Evolutionary conservation across 2,113 vertebrate species (phyloP).

Genomic region (Anthoscopus minutus): DNA sequence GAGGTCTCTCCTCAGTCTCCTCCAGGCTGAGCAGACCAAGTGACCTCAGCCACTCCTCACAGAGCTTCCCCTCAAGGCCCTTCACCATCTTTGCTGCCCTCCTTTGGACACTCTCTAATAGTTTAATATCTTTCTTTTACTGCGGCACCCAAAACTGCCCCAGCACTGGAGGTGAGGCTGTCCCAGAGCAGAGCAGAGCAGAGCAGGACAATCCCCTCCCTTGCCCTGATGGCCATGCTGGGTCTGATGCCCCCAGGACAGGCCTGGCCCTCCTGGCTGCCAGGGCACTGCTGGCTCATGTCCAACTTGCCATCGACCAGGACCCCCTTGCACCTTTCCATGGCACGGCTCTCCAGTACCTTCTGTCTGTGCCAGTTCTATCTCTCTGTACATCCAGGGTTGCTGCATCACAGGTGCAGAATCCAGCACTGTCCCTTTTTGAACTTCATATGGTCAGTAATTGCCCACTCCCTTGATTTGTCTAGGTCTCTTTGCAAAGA

Average conservation of each 20-base stretch:
- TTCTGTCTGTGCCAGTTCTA: background rate
- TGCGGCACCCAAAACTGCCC: background rate
- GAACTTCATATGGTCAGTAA: background rate
- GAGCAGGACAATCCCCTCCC: background rate
- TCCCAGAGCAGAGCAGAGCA: background rate
- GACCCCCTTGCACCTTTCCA: background rate
- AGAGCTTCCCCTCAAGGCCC: background rate
- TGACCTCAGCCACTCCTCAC: background rate
- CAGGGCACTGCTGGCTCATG: background rate
- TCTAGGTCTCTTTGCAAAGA: background rate
- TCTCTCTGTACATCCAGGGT: accelerated
- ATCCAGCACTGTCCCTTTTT: accelerated
- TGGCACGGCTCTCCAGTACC: background rate
- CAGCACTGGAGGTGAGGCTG: accelerated
- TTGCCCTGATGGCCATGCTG: accelerated
- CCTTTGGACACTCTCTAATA: background rate
- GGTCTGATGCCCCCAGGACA: background rate
- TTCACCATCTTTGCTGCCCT: background rate
- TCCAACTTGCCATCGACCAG: accelerated
- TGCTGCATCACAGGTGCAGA: background rate
- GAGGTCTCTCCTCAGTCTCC: background rate
- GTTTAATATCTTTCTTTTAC: too few species aligned
- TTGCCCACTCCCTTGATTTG: background rate
- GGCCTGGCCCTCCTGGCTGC: accelerated
- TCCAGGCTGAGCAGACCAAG: background rate